Conservation (phyloP, 2,888 invertebrate species). For the Seira ritae region DNA sequence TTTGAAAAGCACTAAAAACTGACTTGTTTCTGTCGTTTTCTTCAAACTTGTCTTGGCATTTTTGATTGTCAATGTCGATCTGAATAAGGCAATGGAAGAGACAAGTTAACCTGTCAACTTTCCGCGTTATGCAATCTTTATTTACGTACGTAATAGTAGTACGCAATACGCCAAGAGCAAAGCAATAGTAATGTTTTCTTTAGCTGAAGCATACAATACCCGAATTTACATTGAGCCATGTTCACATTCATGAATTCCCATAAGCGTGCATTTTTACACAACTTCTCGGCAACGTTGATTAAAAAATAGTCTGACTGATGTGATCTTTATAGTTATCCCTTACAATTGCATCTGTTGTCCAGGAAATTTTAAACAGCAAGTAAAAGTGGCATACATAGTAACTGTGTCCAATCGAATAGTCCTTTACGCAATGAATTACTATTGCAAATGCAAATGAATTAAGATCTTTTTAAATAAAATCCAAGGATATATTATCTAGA, state of each 20-base stretch:
- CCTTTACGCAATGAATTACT: neutral
- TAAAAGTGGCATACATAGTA: neutral
- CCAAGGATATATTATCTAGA: neutral
- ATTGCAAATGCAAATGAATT: neutral
- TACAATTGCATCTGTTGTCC: neutral
- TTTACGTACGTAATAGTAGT: neutral
- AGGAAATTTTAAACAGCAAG: neutral
- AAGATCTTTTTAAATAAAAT: neutral
- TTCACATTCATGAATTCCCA: neutral
- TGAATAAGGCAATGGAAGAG: constrained; percentile 50
- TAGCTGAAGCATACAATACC: neutral
- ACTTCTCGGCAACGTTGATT: too few relatives aligned
- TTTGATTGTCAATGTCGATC: constrained; percentile 62
- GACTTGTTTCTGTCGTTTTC: constrained; percentile 50
- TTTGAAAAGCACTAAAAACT: constrained; percentile 60
- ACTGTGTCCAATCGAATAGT: neutral
- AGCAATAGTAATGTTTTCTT: neutral
- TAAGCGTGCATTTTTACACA: too few relatives aligned
- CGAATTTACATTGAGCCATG: neutral
- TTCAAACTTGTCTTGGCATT: constrained; percentile 55
- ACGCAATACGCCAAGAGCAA: too few relatives aligned
- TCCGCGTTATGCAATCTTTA: constrained; percentile 16
- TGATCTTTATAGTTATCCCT: neutral
- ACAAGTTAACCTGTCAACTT: constrained; percentile 60
- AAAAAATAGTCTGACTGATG: neutral